Percentiles rank a stretch among this genome's conserved stretches.
These are phyloP conservation scores for Prietella phreatophila DNA, from an alignment of 2,113 vertebrate genomes.

Conservation along the genomic window DNA sequence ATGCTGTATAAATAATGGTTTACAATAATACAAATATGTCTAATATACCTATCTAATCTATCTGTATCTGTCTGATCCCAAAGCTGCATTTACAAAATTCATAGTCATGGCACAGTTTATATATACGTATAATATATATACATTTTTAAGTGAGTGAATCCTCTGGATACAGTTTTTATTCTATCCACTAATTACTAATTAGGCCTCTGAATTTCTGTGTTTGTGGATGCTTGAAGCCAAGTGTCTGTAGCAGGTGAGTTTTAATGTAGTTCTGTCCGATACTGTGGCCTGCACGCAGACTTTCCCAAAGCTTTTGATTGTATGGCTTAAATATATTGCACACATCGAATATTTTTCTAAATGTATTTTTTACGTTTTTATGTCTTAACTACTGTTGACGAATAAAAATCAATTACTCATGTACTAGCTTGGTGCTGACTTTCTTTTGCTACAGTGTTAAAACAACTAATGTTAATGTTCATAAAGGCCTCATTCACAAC, in stretches of 20 bases:
- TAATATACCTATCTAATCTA: background rate
- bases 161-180: background rate
- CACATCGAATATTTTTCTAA: slow-evolving; percentile 13
- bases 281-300: background rate
- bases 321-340: slow-evolving; percentile 39
- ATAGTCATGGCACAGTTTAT: background rate
- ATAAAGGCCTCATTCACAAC: background rate
- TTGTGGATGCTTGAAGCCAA: background rate
- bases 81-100: background rate
- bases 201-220: background rate
- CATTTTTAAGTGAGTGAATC: background rate
- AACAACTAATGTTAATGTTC: background rate
- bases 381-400: slow-evolving; percentile 28
- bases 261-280: background rate
- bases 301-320: slow-evolving; percentile 27
- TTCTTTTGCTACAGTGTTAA: background rate
- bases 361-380: slow-evolving; percentile 15
- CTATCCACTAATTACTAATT: background rate
- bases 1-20: background rate
- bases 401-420: slow-evolving; percentile 3
- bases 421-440: background rate
- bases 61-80: background rate
- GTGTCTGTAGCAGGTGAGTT: background rate
- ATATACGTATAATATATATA: too few species aligned
- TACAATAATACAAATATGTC: background rate